Evolutionary conservation across 2,888 invertebrate genomes (phyloP), one percentile per base, ranked within the genome.

Genomic region (Andrena haemorrhoa): DNA sequence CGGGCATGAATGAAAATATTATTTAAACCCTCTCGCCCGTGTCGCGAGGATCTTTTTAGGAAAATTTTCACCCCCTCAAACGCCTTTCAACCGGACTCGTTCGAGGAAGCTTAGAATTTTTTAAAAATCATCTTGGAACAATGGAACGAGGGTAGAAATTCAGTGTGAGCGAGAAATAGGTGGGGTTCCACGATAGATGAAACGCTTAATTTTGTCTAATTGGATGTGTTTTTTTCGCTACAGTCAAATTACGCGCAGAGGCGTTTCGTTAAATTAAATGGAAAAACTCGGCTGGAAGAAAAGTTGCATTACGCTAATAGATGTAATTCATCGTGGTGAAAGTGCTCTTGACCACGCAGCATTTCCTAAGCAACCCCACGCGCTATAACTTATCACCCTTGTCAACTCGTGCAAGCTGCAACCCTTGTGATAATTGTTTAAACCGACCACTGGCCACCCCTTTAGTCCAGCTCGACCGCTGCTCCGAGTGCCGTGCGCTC

Each of bases 391-490:
- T 93, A 93, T 91, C 92, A 91, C 92, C 93, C 92, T 88, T 89
- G 92, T 90, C 91, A 90, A 90, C 90, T 91, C 88, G 86, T 87
- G 87, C 87, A 87, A 87, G 88, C 88, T 86, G 87, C 89, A 89
- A 91, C 92, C 92, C 93, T 92, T 89, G 93, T 92, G 93, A 93
- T 93, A 93, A 93, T 93, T 93, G 93, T 93, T 93, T 93, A 93
- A 93, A 93, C 91, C 91, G 92, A 92, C 92, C 92, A 89, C 91
- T 90, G 92, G 91, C 89, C 90, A 90, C 88, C 91, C 92, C 89
- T 91, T 91, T 88, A 89, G 89, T 88, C 90, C 89, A 86, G 89
- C 90, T 90, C 90, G 85, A 88, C 89, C 84, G 76, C 88, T 87
- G 88, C 88, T 83, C 79, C 85, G 85, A 88, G 82, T 79, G 85